phyloP scores from a whole-genome alignment of 2,888 invertebrate genomes.

The Ceriagrion tenellum region DNA sequence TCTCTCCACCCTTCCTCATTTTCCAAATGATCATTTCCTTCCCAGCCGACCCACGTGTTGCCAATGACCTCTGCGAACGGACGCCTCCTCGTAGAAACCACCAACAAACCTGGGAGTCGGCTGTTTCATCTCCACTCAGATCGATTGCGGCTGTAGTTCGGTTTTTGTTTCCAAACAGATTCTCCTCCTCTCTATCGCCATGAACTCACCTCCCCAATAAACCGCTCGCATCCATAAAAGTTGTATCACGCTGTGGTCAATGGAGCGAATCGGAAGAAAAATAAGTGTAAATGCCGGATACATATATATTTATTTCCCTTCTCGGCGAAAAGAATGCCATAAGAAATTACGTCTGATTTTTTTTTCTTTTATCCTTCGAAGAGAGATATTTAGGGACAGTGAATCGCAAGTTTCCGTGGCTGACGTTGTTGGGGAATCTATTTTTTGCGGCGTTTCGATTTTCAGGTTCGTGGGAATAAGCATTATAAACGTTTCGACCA shows the following conservation, averaged over 20 bases:
- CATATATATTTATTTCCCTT: neutral
- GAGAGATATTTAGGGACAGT: neutral
- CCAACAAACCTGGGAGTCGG: neutral
- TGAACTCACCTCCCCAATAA: neutral
- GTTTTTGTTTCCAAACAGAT: neutral
- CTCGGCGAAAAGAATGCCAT: neutral
- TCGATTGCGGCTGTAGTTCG: neutral
- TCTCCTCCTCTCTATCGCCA: neutral
- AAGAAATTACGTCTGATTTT: neutral
- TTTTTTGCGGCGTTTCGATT: neutral
- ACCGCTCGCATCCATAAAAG: neutral
- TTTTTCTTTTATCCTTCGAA: neutral
- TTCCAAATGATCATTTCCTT: too few relatives aligned
- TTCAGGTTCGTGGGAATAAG: neutral
- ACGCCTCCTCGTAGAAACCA: too few relatives aligned
- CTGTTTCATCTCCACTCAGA: neutral
- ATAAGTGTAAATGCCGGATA: neutral
- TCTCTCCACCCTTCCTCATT: too few relatives aligned
- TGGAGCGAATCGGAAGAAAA: neutral
- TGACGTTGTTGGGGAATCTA: neutral
- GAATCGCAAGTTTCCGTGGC: neutral
- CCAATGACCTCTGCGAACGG: too few relatives aligned
- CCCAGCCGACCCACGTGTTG: too few relatives aligned
- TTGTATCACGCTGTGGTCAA: neutral
- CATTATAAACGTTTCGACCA: neutral